phyloP scores from a whole-genome alignment of 2,797 vertebrate species.

The Propithecus deckenii region DNA sequence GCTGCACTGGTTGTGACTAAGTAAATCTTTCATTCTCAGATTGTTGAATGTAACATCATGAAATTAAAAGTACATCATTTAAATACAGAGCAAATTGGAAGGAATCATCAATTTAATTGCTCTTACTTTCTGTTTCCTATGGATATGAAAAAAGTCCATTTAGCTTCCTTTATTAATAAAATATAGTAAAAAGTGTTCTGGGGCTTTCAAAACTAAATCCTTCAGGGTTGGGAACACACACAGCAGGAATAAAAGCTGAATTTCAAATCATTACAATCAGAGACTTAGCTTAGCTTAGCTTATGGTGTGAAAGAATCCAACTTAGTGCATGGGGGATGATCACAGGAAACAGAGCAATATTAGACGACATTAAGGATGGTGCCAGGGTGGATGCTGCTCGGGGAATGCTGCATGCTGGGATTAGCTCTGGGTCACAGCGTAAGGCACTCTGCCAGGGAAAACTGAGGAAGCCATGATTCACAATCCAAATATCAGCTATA shows the following conservation, averaged over 20 bases:
- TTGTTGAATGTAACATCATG: conserved; percentile 5
- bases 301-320: not conserved
- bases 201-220: conserved; percentile 39
- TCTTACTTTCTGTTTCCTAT: conserved; percentile 30
- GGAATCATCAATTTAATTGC: conserved; percentile 21
- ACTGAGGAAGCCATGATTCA: not conserved
- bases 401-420: not conserved
- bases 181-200: not conserved
- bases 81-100: conserved; percentile 54
- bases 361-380: not conserved
- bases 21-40: not conserved
- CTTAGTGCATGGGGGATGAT: not conserved
- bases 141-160: not conserved
- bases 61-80: conserved; percentile 44
- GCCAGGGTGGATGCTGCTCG: not conserved
- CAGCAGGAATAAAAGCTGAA: conserved; percentile 17
- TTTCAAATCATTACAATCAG: conserved; percentile 41
- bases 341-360: not conserved
- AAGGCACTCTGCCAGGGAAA: not conserved
- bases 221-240: conserved; percentile 25
- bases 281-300: conserved; percentile 29
- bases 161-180: not conserved
- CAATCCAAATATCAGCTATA: not conserved
- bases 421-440: not conserved
- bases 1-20: not conserved